Conservation (phyloP, 2,888 invertebrate genomes). For the Notocelia uddmanniana region DNA sequence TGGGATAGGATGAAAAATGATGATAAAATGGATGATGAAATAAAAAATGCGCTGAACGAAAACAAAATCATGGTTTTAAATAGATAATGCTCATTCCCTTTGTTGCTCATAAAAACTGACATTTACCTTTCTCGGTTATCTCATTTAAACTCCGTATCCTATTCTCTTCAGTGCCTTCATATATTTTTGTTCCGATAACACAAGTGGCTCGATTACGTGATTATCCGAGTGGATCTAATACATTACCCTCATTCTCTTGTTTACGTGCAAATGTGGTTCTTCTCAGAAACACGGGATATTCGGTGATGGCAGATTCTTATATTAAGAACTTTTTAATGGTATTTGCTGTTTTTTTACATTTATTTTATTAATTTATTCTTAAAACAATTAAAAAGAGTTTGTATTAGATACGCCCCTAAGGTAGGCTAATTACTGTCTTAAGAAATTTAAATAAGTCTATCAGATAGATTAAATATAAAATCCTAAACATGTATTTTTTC, state of each 20-base stretch:
- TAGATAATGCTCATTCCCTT: background rate
- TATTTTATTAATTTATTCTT: too few relatives aligned
- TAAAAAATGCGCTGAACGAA: too few relatives aligned
- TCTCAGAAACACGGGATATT: slow-evolving; percentile 2
- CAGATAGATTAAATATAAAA: too few relatives aligned
- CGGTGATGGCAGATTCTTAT: slow-evolving; percentile 18
- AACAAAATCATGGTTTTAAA: background rate
- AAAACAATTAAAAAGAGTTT: too few relatives aligned
- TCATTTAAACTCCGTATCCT: background rate
- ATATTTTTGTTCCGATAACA: slow-evolving; percentile 33
- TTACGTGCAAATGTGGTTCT: slow-evolving; percentile 41
- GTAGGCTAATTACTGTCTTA: too few relatives aligned
- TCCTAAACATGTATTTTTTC: too few relatives aligned
- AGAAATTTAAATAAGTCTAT: too few relatives aligned
- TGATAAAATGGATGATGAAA: too few relatives aligned
- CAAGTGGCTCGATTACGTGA: slow-evolving; percentile 27
- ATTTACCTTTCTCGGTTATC: background rate
- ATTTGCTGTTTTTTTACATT: background rate
- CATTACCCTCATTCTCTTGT: slow-evolving; percentile 46
- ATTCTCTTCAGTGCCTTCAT: slow-evolving; percentile 1
- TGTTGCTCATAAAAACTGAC: too few relatives aligned
- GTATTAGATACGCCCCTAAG: too few relatives aligned
- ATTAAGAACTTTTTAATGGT: slow-evolving; percentile 7
- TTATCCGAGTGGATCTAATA: slow-evolving; percentile 45
- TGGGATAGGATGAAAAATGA: too few relatives aligned